Conservation (phyloP, 2,113 vertebrate species). For the Galemys pyrenaicus region DNA sequence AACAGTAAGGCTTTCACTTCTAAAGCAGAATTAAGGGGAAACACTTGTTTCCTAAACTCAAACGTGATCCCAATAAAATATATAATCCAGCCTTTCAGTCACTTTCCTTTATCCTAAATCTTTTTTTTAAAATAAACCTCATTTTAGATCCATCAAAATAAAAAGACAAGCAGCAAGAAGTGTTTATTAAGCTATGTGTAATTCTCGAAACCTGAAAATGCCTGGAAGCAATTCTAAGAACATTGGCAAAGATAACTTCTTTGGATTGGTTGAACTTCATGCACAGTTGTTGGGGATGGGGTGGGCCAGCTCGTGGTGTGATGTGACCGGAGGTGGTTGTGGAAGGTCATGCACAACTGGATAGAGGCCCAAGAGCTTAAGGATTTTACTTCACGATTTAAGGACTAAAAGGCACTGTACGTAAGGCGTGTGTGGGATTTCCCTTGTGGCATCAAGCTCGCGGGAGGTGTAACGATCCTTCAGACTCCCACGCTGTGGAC, state of each 20-base stretch:
- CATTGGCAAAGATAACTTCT: not conserved
- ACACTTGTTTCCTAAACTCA: conserved; percentile 31
- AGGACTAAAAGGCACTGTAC: not conserved
- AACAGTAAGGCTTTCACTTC: not conserved
- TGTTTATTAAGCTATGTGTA: conserved; percentile 1
- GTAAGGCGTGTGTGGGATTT: not conserved
- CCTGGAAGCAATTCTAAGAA: not conserved
- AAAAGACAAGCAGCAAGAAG: conserved; percentile 52
- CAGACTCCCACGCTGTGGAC: not conserved
- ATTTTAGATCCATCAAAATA: conserved; percentile 4
- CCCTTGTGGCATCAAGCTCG: not conserved
- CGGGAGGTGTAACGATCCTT: not conserved
- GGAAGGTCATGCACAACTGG: not conserved
- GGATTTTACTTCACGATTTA: not conserved
- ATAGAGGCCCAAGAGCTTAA: not conserved
- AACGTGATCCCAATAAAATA: conserved; percentile 54
- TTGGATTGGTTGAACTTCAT: not conserved
- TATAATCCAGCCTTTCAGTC: conserved; percentile 5
- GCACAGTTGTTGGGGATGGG: too few relatives aligned
- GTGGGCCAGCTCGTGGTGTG: not conserved
- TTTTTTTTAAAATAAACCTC: conserved; percentile 37
- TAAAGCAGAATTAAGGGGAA: not conserved
- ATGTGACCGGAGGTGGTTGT: not conserved
- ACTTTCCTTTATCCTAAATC: conserved; percentile 58
- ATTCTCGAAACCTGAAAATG: not conserved